Evolutionary conservation across 30 jellyfish, hydroid and myxozoan genomes (phyloP).

Genomic region (Chironex yamaguchii): DNA sequence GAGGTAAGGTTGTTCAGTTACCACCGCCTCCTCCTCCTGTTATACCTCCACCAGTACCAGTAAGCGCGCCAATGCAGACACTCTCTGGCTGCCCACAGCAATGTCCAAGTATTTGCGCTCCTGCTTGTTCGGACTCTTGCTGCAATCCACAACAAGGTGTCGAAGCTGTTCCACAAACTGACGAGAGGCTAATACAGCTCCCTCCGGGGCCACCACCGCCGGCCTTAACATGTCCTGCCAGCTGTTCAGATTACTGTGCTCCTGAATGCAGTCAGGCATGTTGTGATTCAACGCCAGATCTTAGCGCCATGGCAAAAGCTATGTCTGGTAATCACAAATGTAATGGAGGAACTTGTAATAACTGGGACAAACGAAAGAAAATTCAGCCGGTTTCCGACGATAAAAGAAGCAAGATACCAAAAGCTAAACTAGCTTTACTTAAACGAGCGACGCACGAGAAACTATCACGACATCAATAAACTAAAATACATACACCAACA

Average conservation of each 20-base stretch:
- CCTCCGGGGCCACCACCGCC: slow-evolving; percentile 76
- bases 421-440: slow-evolving; percentile 32
- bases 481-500: no score
- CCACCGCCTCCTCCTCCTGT: slow-evolving; percentile 85
- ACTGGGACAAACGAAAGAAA: slow-evolving; percentile 84
- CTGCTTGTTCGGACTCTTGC: slow-evolving; percentile 50
- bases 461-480: no score
- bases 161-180: slow-evolving; percentile 70
- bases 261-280: slow-evolving; percentile 86
- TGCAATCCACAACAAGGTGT: slow-evolving; percentile 37
- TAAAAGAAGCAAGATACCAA: slow-evolving; percentile 68
- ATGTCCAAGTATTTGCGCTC: slow-evolving; percentile 53
- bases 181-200: slow-evolving; percentile 38
- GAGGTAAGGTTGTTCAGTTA: slow-evolving; percentile 46
- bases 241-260: slow-evolving; percentile 91
- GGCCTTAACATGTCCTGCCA: slow-evolving; percentile 67
- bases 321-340: slow-evolving; percentile 30
- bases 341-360: slow-evolving; percentile 46
- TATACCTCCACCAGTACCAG: slow-evolving; percentile 75
- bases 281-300: slow-evolving; percentile 91
- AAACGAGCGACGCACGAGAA: no score
- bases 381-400: slow-evolving; percentile 85
- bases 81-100: slow-evolving; percentile 1
- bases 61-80: slow-evolving; percentile 49
- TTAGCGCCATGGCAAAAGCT: slow-evolving; percentile 87